Percentiles rank a stretch among this genome's conserved stretches.
phyloP scores from a whole-genome alignment of 2,113 vertebrate species.

The Rhinoptilus africanus region DNA sequence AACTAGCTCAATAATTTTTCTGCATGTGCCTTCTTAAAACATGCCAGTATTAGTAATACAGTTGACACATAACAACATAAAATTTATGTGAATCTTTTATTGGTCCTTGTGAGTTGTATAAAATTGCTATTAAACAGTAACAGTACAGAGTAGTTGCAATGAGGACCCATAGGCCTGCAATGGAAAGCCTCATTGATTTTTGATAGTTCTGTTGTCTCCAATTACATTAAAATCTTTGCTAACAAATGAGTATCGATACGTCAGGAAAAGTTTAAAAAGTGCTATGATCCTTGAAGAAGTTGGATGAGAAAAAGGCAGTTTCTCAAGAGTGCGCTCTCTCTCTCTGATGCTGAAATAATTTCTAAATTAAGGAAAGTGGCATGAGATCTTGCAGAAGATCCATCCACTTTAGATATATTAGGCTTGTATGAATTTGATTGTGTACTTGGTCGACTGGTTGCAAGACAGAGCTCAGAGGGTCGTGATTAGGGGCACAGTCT shows the following conservation, averaged over 20 bases:
- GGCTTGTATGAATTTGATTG: background rate
- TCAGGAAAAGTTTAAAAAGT: background rate
- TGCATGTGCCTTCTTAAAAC: background rate
- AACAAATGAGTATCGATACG: accelerated
- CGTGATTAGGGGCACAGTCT: too few species aligned
- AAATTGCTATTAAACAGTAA: background rate
- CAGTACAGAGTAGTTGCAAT: background rate
- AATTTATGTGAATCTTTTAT: background rate
- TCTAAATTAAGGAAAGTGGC: background rate
- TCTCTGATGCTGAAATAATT: background rate
- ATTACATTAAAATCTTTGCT: background rate
- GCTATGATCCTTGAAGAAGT: background rate
- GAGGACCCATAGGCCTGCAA: background rate
- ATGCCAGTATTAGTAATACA: background rate
- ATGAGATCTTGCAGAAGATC: background rate
- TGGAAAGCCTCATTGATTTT: background rate
- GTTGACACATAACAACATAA: background rate
- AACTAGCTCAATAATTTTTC: background rate
- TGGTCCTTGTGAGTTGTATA: background rate
- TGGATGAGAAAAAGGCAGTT: background rate
- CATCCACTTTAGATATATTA: background rate
- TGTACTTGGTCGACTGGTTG: background rate
- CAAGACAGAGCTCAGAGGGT: too few species aligned
- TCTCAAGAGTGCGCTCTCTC: background rate
- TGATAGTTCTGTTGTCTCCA: background rate